Percentiles rank a stretch among this genome's conserved stretches.
phyloP scores from a whole-genome alignment of 2,888 invertebrate species.

The Melanchra persicariae region DNA sequence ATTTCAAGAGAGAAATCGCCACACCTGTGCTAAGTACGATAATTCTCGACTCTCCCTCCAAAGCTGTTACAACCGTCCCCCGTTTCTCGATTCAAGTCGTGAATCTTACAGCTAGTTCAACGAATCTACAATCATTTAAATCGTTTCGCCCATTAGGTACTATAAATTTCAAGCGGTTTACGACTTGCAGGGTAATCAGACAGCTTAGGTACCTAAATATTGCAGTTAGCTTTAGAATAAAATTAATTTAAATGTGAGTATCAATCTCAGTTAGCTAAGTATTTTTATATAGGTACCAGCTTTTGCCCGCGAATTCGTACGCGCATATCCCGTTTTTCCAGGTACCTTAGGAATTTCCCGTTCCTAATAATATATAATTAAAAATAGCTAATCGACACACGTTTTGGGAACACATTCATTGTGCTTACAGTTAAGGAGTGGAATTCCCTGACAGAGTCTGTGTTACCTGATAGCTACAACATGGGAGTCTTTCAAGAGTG shows the following conservation, averaged over 20 bases:
- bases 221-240: conserved; percentile 13
- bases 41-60: conserved; percentile 2
- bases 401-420: too few species aligned
- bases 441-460: too few species aligned
- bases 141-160: conserved; percentile 48
- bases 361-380: too few species aligned
- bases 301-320: too few species aligned
- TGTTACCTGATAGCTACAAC: too few species aligned
- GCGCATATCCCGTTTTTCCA: too few species aligned
- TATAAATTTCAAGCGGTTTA: conserved; percentile 38
- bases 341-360: too few species aligned
- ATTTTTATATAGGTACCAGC: conserved; percentile 11
- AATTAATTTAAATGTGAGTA: conserved; percentile 16
- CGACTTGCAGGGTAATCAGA: conserved; percentile 29
- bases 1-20: conserved; percentile 1
- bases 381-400: too few species aligned
- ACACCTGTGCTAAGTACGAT: conserved; percentile 26
- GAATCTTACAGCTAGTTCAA: conserved; percentile 52
- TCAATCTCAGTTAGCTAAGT: conserved; percentile 7
- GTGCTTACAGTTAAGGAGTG: too few species aligned
- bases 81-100: conserved; percentile 14
- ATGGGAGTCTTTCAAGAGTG: too few species aligned
- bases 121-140: conserved; percentile 57
- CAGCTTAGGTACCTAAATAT: neutral
- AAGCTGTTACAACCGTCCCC: conserved; percentile 28